Percentiles rank a stretch among this genome's conserved stretches.
These are phyloP conservation scores for Chaetorhynchus papuensis DNA, from an alignment of 2,113 vertebrate species.

Conservation along the genomic window DNA sequence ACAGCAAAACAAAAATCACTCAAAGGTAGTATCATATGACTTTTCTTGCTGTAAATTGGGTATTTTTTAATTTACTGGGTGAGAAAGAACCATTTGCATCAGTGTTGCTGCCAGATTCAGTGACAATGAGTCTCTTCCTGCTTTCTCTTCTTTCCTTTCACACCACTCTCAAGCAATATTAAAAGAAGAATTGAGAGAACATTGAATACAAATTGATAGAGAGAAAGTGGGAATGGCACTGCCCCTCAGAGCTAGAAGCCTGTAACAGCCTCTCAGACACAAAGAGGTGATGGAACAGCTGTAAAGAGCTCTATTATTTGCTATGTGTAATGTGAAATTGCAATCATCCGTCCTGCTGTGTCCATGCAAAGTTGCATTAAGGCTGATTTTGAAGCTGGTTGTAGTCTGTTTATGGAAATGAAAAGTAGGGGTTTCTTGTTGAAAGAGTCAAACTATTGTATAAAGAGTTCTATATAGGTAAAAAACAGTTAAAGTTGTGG, in stretches of 20 bases:
- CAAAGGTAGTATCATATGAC: not conserved
- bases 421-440: not conserved
- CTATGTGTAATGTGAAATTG: not conserved
- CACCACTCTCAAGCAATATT: not conserved
- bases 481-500: not conserved
- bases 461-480: not conserved
- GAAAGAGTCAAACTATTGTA: not conserved
- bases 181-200: not conserved
- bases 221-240: not conserved
- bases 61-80: not conserved
- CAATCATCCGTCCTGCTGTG: fast-evolving
- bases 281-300: not conserved
- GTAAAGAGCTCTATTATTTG: not conserved
- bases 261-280: not conserved
- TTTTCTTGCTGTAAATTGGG: not conserved
- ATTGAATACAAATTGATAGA: not conserved
- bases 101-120: not conserved
- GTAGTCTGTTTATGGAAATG: not conserved
- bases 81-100: not conserved
- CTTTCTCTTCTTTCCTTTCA: not conserved
- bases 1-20: not conserved
- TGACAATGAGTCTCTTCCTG: not conserved
- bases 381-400: not conserved
- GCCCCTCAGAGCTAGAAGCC: not conserved
- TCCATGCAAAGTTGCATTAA: not conserved